Evolutionary conservation across 2,888 invertebrate species (phyloP), one percentile per base, ranked within the genome.

Genomic region (Heliconius sara): DNA sequence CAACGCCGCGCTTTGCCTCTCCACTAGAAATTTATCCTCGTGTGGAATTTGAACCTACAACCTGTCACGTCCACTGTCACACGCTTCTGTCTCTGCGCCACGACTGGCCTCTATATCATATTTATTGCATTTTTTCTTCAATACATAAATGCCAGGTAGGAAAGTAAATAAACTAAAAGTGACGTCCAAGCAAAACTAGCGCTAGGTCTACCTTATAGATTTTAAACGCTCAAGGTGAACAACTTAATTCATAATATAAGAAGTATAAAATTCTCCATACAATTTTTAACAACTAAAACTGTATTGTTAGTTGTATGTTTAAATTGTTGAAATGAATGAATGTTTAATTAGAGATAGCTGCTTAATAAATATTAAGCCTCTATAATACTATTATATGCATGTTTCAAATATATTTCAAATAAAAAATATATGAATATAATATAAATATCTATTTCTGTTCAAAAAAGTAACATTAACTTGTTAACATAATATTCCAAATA

Each of bases 181-280:
- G 19, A 25, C 9, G 10, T 52, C 22, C 0, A 39, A 25, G 1
- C 3, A 78, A 67, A 60, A 60, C 60, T 39, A 60, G 16, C 4
- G 34, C 66, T 67, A 70, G 10, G n/a, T 27, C 47, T 75, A n/a
- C 88, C 89, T 52, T 89, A 89, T 90, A 89, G 90, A 89, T 90
- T 90, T 92, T 89, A 88, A 88, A 85, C 88, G 89, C 88, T 91
- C 92, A 93, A 93, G 93, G 93, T 86, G 87, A 93, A 89, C 92
- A 80, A 87, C 92, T 91, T 90, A 89, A 87, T 88, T 43, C 16
- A 47, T 83, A 88, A 57, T 68, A 68, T 34, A 57, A 22, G 27
- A 9, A 27, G 27, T 57, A 57, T 19, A 57, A 39, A 39, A 60
- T n/a, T 73, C 34, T 60, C 5, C 34, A 34, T 73, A 16, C 13